Evolutionary conservation across 2,888 invertebrate species (phyloP), one percentile per base, ranked within the genome.

Genomic region (Philaethria dido): DNA sequence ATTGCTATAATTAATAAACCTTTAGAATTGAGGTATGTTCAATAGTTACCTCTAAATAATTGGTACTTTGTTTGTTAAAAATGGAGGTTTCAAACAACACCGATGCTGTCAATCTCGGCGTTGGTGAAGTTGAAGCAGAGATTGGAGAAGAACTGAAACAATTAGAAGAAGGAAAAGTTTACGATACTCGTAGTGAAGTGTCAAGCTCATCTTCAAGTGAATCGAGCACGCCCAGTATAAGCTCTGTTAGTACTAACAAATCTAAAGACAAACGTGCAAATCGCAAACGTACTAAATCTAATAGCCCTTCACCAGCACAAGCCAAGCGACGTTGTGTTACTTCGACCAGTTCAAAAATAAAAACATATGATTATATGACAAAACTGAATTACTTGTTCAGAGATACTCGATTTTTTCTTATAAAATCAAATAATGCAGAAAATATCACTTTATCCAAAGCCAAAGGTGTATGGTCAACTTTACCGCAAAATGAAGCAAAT

Each of bases 341-440:
- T 64, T 78, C 83, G 39, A 82, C 78, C 55, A 86, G 78, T 71
- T 69, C 70, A 39, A 88, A 90, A 84, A 89, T 93, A 66, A 96
- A 96, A 85, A 95, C 95, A 11, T 97, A 97, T 81, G 97, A 97
- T 89, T 97, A 97, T 80, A 94, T 96, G 90, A 97, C 97, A 25
- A 97, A 98, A 89, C 89, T 99, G 74, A 98, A 98, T 91, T 98
- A 99, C 88, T 93, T 99, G 75, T 99, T 99, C 88, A 95, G 98
- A 75, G 98, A 98, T 84, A 97, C 99, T 59, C 94, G 96, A 74
- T 99, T 98, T 93, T 99, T 99, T 92, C 94, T 99, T 67, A 99
- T 99, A 78, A 99, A 99, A 91, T 99, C 99, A 61, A 99, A 99
- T 89, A 99, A 99, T 89, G 97, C 97, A 68, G 99, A 99, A 89